Evolutionary conservation across 2,888 invertebrate species (phyloP).

Genomic region (Apodemia mormo): DNA sequence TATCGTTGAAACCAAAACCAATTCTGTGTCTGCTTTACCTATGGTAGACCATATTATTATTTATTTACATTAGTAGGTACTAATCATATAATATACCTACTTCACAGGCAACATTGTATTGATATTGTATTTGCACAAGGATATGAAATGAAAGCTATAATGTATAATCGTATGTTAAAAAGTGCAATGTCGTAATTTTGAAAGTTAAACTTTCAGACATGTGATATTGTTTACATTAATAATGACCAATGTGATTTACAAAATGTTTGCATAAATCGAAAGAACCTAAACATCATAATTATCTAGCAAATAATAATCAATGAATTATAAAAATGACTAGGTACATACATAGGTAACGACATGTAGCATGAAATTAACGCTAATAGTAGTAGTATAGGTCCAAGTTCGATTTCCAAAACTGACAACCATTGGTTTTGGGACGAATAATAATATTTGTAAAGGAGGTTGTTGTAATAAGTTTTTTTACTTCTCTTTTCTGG

Average conservation of each 20-base stretch:
- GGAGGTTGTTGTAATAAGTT: too few species aligned
- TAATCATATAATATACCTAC: background rate
- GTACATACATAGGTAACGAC: too few species aligned
- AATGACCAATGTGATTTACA: background rate
- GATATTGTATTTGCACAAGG: background rate
- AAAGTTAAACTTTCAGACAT: conserved; percentile 2
- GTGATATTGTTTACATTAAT: background rate
- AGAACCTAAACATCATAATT: too few species aligned
- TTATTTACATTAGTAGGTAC: background rate
- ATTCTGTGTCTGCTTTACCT: background rate
- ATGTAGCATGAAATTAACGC: too few species aligned
- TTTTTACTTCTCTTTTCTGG: too few species aligned
- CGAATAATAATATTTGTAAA: too few species aligned
- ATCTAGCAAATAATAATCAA: too few species aligned
- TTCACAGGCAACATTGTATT: background rate
- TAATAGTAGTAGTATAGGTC: too few species aligned
- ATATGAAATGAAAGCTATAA: background rate
- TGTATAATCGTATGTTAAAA: background rate
- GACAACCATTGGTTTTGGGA: too few species aligned
- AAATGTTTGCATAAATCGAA: too few species aligned
- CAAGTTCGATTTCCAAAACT: too few species aligned
- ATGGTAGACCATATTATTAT: conserved; percentile 1
- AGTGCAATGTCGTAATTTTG: background rate
- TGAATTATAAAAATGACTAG: too few species aligned
- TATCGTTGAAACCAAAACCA: background rate